A percentile compares a stretch with the other conserved stretches of the same genome.
phyloP scores from a whole-genome alignment of 2,888 invertebrate species.

The Pseudoips prasinana region DNA sequence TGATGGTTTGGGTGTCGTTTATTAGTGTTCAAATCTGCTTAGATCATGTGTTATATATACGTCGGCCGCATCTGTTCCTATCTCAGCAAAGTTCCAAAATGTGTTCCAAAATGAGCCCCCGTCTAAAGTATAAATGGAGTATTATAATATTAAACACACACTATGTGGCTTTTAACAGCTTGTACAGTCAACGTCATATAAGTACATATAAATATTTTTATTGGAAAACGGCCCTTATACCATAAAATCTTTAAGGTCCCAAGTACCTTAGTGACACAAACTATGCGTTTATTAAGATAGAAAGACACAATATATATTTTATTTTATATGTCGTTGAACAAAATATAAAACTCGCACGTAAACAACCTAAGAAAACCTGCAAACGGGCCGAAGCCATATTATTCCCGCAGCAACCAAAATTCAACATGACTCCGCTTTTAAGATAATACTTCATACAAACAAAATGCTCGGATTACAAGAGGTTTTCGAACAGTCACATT shows the following conservation, averaged over 20 bases:
- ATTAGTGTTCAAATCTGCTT: no score
- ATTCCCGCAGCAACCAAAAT: slow-evolving; percentile 12
- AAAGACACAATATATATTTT: no score
- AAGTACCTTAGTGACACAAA: no score
- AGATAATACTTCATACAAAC: slow-evolving; percentile 24
- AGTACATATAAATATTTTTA: no score
- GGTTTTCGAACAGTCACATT: slow-evolving; percentile 13
- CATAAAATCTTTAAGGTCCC: no score
- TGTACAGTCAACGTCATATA: no score
- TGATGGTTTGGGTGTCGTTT: no score
- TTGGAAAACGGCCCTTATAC: no score
- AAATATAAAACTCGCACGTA: no score
- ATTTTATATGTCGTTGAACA: no score
- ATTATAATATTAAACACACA: not conserved
- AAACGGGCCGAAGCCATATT: slow-evolving; percentile 7
- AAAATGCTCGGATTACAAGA: slow-evolving; percentile 25
- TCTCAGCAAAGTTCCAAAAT: slow-evolving; percentile 45
- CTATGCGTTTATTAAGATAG: no score
- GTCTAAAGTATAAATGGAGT: not conserved
- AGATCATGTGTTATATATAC: slow-evolving; percentile 5
- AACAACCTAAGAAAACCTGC: no score
- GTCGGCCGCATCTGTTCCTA: slow-evolving; percentile 41
- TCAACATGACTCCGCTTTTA: slow-evolving; percentile 15
- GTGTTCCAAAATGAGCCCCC: slow-evolving; percentile 7
- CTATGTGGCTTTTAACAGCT: not conserved